Evolutionary conservation across 2,797 vertebrate genomes (phyloP).

Genomic region (Myotis pilosus): DNA sequence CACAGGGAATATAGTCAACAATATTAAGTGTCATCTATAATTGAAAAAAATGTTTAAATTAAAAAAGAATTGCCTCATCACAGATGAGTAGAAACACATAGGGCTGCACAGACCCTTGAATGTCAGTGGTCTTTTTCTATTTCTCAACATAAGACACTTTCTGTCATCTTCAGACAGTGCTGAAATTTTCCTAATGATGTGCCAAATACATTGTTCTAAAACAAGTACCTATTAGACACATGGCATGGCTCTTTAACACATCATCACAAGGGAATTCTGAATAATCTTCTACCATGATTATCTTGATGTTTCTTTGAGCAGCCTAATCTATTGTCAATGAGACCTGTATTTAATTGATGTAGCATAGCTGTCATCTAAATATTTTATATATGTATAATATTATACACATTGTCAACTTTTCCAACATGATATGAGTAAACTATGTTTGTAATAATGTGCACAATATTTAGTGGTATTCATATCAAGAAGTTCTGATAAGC

Average conservation of each 20-base stretch:
- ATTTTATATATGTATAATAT: not conserved
- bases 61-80: not conserved
- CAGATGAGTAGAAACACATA: not conserved
- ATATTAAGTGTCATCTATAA: not conserved
- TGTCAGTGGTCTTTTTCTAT: not conserved
- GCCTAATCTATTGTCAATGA: not conserved
- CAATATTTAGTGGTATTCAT: not conserved
- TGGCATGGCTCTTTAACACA: not conserved
- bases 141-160: not conserved
- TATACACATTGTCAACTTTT: not conserved
- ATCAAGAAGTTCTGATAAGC: not conserved
- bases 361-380: not conserved
- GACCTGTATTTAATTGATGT: not conserved
- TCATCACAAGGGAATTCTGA: not conserved
- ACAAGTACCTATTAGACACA: no score
- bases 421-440: not conserved
- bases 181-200: not conserved
- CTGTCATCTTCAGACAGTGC: not conserved
- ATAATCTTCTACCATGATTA: not conserved
- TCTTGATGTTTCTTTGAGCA: not conserved
- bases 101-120: not conserved
- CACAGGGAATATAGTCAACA: not conserved
- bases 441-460: not conserved
- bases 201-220: not conserved
- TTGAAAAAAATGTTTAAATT: not conserved